phyloP scores from a whole-genome alignment of 2,797 vertebrate species.

The Leptoclinus maculatus region DNA sequence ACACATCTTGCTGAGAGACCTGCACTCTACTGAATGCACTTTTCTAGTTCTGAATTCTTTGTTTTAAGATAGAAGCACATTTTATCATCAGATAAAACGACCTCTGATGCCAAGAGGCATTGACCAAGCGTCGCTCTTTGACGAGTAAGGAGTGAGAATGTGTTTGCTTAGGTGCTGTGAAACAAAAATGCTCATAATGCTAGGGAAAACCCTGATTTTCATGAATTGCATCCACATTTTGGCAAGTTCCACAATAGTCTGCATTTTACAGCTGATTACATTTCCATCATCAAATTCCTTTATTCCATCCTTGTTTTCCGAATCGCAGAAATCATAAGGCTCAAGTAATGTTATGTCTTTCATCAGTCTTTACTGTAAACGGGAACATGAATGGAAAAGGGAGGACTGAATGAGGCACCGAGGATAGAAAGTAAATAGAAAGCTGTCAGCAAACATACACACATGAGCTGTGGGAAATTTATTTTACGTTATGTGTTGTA shows the following conservation, averaged over 20 bases:
- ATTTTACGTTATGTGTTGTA: neutral
- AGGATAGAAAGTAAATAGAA: neutral
- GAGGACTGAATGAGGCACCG: neutral
- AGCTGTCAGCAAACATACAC: neutral
- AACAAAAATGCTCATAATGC: neutral
- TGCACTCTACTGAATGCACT: too few species aligned
- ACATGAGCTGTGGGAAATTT: neutral
- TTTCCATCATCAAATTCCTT: neutral
- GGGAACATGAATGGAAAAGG: neutral
- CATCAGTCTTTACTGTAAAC: neutral
- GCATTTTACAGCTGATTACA: neutral
- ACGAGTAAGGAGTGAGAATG: neutral
- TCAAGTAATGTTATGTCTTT: neutral
- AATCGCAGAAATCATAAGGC: neutral
- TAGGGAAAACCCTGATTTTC: neutral
- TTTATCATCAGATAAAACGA: neutral
- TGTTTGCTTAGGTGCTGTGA: neutral
- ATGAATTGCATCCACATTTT: neutral
- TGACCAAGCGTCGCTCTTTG: neutral
- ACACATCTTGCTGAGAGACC: too few species aligned
- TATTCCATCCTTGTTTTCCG: neutral
- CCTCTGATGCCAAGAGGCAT: too few species aligned
- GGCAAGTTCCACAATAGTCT: neutral
- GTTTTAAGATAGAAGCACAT: neutral
- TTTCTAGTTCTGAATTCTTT: neutral